A percentile compares a stretch with the other conserved stretches of the same genome.
Evolutionary conservation across 2,888 invertebrate genomes (phyloP).

Genomic region (Lasioglossum leucozonium): DNA sequence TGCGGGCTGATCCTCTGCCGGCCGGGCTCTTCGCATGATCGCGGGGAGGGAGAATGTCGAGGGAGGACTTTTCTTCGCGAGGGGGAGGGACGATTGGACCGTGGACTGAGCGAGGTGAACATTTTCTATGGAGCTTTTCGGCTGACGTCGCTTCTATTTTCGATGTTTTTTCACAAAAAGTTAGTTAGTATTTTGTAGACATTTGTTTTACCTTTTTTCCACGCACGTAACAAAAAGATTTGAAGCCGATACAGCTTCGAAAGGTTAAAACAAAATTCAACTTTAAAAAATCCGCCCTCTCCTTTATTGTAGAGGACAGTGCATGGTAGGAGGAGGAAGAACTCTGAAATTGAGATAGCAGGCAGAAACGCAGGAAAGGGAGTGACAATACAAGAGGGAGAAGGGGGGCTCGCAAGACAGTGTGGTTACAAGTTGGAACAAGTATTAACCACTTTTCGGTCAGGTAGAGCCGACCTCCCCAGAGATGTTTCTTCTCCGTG

Average conservation of each 20-base stretch:
- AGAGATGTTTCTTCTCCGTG: constrained; percentile 43
- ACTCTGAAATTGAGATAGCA: background rate
- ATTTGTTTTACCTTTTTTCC: too few species aligned
- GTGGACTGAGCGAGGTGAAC: background rate
- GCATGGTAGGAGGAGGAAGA: background rate
- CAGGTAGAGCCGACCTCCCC: constrained; percentile 50
- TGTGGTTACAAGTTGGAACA: constrained; percentile 22
- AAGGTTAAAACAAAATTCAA: too few species aligned
- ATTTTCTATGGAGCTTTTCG: background rate
- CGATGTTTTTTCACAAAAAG: too few species aligned
- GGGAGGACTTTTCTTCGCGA: constrained; percentile 65
- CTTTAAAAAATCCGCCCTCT: background rate
- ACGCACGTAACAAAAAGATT: too few species aligned
- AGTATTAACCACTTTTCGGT: constrained; percentile 44
- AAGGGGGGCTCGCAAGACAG: background rate
- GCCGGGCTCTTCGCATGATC: constrained; percentile 40
- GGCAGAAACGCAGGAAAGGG: background rate
- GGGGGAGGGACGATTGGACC: background rate
- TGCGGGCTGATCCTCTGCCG: constrained; percentile 61
- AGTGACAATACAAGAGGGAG: background rate
- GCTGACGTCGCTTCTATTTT: background rate
- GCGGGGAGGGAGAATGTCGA: constrained; percentile 46
- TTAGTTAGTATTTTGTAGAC: too few species aligned
- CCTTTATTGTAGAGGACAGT: too few species aligned
- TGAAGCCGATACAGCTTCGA: too few species aligned